These are phyloP conservation scores for Bhutanitis thaidina DNA, from an alignment of 2,888 invertebrate species.

Conservation along the genomic window DNA sequence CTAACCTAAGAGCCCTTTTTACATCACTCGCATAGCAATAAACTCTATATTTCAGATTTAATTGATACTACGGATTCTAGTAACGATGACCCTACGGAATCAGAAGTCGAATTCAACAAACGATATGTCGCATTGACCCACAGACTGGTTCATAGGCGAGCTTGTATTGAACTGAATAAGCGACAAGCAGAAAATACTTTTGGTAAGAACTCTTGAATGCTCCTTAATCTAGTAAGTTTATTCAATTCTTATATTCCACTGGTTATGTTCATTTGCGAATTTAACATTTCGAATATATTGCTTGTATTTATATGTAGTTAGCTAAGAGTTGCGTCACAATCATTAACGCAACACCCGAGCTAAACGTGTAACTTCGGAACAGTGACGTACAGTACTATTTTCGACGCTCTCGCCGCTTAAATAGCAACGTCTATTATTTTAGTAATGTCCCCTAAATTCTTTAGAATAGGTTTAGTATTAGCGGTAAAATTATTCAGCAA, in stretches of 20 bases:
- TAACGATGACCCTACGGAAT: conserved; percentile 82
- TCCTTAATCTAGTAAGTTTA: too few species aligned
- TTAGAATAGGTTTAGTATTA: conserved; percentile 38
- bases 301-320: neutral
- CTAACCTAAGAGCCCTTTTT: too few species aligned
- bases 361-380: conserved; percentile 51
- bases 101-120: conserved; percentile 91
- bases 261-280: too few species aligned
- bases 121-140: conserved; percentile 93
- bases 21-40: too few species aligned
- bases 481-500: conserved; percentile 20
- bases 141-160: conserved; percentile 92
- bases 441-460: conserved; percentile 57
- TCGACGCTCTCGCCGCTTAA: conserved; percentile 57
- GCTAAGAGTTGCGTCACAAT: conserved; percentile 43
- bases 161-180: conserved; percentile 93
- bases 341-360: conserved; percentile 35
- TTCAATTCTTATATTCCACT: too few species aligned
- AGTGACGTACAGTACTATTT: conserved; percentile 66
- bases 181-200: conserved; percentile 90
- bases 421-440: conserved; percentile 68
- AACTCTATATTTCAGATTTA: conserved; percentile 37
- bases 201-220: conserved; percentile 79
- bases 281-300: too few species aligned
- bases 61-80: conserved; percentile 42